Evolutionary conservation across 2,888 invertebrate genomes (phyloP), one percentile per base, ranked within the genome.

Genomic region (Synergus itoensis): DNA sequence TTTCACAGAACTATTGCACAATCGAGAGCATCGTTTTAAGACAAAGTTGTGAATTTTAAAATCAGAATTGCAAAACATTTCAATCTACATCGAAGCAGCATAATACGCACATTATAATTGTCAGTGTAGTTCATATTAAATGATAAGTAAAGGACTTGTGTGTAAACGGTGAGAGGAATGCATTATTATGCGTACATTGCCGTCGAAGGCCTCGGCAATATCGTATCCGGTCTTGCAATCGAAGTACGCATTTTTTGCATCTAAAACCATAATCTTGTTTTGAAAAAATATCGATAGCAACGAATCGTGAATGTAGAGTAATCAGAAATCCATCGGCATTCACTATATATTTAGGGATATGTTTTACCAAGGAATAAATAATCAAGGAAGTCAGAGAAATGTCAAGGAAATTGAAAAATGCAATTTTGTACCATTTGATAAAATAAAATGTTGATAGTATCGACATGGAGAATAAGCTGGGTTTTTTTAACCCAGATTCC

Each of bases 201-300:
- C 41, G 41, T 41, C 40, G 41, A 65, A 65, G 64, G 64, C 41
- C 64, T 41, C n/a, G 18, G 64, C 40, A 65, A 64, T 36, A 64
- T n/a, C 36, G 41, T 73, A 73, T 73, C 73, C 73, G 73, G 73
- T 73, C 48, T 48, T 36, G 53, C 73, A 36, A 73, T 67, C 67
- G 1, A n/a, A 41, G 45, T 48, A n/a, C 28, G 36, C 16, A 73
- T 73, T 53, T 73, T 73, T 53, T 69, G 28, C 69, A 69, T 69
- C 21, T 48, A 48, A 7, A n/a, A 69, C 9, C 67, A 67, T 43
- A 67, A 67, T 45, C 14, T 67, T 43, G 21, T 21, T 28, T 18
- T 14, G n/a, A 28, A 73, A 73, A 73, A 53, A 53, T 36, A 4
- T 28, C 14, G 28, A 3, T 28, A 69, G 45, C 28, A 60, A 12